Evolutionary conservation across 2,113 vertebrate genomes (phyloP), one percentile per base, ranked within the genome.

Genomic region (Chaenocephalus aceratus): DNA sequence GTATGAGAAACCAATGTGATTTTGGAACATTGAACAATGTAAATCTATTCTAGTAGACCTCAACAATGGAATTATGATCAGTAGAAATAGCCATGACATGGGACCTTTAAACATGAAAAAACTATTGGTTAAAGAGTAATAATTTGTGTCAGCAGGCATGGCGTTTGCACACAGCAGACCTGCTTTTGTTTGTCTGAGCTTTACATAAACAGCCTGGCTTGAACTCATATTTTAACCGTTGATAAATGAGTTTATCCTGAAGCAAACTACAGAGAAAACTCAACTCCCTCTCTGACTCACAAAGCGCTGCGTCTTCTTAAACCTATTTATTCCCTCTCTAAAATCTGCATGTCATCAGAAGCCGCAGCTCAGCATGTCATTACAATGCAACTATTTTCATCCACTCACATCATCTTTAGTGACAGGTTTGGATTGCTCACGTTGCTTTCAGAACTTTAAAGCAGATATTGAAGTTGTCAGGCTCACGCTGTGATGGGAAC

Each of bases 371-470:
- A 62, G 45, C 53, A 78, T 75, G 66, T 80, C 72, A 71, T 73
- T 73, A 48, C 67, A 58, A 81, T 34, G 48, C 63, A 67, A 69
- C 57, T 61, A 41, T 72, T 63, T 62, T 76, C 45, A 48, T 77
- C 72, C 41, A 51, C 57, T 80, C 69, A 64, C 56, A 36, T 84
- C 75, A 81, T 49, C 13, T n/a, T 8, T n/a, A 72, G 73, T 62
- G 77, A 86, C 82, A 77, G 46, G 71, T 34, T 66, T 23, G 23
- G 54, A 78, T 74, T 46, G 57, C 76, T 84, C 70, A 48, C 16
- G 0, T 60, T 52, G 67, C 53, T 73, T 48, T 65, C 67, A 49
- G 51, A 60, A 66, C 65, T 18, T 68, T 46, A 80, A 66, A 63
- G 63, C 69, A 71, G 73, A 75, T 70, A 67, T 74, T 62, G 72